Percentiles rank a stretch among this genome's conserved stretches.
Conservation (phyloP, 2,113 vertebrate genomes). For the Peucedramus taeniatus region DNA sequence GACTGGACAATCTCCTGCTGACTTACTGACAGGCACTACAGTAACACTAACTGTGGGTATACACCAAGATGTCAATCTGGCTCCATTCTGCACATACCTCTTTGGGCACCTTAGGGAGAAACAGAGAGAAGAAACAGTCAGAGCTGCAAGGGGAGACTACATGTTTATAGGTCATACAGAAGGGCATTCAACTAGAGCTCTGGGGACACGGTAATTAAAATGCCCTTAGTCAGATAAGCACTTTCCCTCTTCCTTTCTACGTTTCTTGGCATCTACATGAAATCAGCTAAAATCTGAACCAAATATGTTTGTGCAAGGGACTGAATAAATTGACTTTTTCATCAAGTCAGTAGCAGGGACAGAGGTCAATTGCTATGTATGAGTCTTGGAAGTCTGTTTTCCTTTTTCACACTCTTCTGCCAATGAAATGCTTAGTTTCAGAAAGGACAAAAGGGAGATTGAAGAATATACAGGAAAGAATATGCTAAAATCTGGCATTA, state of each 20-base stretch:
- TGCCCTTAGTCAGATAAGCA: neutral
- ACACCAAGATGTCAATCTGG: neutral
- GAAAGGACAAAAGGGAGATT: neutral
- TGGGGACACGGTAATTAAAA: neutral
- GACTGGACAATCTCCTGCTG: neutral
- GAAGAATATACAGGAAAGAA: neutral
- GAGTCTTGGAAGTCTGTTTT: neutral
- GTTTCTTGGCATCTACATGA: neutral
- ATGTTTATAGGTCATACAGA: neutral
- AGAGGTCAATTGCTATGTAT: accelerated
- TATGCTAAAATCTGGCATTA: neutral
- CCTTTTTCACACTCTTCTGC: neutral
- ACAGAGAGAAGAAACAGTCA: conserved; percentile 22
- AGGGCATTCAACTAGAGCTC: neutral
- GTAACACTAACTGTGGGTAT: conserved; percentile 9
- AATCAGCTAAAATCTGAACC: neutral
- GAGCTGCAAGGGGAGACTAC: neutral
- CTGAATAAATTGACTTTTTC: neutral
- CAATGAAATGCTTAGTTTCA: neutral
- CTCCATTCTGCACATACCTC: conserved; percentile 77
- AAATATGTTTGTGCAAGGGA: neutral
- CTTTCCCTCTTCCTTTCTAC: neutral
- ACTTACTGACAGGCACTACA: conserved; percentile 21
- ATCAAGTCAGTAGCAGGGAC: neutral
- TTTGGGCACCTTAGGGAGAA: conserved; percentile 83